Evolutionary conservation across 2,888 invertebrate genomes (phyloP).

Genomic region (Athrips mouffetella): DNA sequence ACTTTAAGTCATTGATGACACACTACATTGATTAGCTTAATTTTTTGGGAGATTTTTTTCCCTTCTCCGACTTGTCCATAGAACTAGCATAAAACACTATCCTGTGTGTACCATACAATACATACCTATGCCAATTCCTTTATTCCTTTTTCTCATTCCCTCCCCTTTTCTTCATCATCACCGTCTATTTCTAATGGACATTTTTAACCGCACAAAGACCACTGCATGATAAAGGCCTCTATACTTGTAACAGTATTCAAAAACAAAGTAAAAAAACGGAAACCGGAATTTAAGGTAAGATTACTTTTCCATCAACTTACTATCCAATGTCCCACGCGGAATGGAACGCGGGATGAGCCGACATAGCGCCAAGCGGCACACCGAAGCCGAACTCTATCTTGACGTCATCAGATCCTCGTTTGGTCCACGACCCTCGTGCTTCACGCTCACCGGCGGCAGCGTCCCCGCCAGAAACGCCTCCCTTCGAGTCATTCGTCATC

Average conservation of each 20-base stretch:
- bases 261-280: not conserved
- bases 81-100: too few relatives aligned
- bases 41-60: too few relatives aligned
- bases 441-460: too few relatives aligned
- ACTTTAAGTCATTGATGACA: too few relatives aligned
- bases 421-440: slow-evolving; percentile 46
- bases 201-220: not conserved
- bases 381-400: slow-evolving; percentile 76
- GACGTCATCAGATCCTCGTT: slow-evolving; percentile 69
- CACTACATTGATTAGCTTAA: too few relatives aligned
- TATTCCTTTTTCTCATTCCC: not conserved
- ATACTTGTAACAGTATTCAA: too few relatives aligned
- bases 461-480: not conserved
- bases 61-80: too few relatives aligned
- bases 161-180: too few relatives aligned
- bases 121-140: too few relatives aligned
- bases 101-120: too few relatives aligned
- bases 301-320: slow-evolving; percentile 39
- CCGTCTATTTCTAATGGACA: too few relatives aligned
- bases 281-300: not conserved
- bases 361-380: slow-evolving; percentile 73
- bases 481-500: slow-evolving; percentile 57
- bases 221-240: too few relatives aligned
- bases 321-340: slow-evolving; percentile 76
- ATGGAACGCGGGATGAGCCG: slow-evolving; percentile 73